Evolutionary conservation across 2,888 invertebrate species (phyloP).

Genomic region (Monopis laevigella): DNA sequence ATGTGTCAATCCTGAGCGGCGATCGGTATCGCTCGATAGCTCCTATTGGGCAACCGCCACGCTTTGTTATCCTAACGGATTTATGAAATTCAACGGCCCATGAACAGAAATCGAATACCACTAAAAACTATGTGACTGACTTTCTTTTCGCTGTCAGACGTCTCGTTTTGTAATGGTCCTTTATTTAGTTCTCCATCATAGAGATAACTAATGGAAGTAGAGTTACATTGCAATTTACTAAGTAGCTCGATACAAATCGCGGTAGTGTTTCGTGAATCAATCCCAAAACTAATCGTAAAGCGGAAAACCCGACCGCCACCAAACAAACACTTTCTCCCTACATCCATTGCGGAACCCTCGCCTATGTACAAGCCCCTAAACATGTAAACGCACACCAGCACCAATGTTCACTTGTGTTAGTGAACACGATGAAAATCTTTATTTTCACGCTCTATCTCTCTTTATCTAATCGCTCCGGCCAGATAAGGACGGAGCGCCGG

Average conservation of each 20-base stretch:
- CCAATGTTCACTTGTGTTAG: constrained; percentile 41
- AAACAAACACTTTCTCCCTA: constrained; percentile 36
- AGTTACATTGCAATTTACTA: neutral
- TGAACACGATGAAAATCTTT: constrained; percentile 69
- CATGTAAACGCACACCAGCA: constrained; percentile 36
- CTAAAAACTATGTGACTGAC: constrained; percentile 29
- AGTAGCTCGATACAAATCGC: neutral
- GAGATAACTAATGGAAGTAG: neutral
- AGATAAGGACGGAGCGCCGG: constrained; percentile 66
- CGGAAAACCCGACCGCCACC: constrained; percentile 25
- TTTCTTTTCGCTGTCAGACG: constrained; percentile 27
- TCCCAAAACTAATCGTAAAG: neutral
- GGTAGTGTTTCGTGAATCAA: neutral
- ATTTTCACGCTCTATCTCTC: constrained; percentile 69
- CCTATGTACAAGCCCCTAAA: constrained; percentile 28
- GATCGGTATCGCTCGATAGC: constrained; percentile 53
- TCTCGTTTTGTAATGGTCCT: constrained; percentile 9
- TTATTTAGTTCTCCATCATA: no score
- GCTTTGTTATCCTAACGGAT: constrained; percentile 61
- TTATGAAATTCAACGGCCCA: constrained; percentile 45
- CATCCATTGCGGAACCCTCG: constrained; percentile 47
- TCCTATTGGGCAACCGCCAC: constrained; percentile 57
- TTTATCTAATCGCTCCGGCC: constrained; percentile 65
- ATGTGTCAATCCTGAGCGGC: constrained; percentile 58
- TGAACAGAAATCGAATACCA: constrained; percentile 31